phyloP scores from a whole-genome alignment of 1,140 invertebrate species.

The Cydia pomonella region DNA sequence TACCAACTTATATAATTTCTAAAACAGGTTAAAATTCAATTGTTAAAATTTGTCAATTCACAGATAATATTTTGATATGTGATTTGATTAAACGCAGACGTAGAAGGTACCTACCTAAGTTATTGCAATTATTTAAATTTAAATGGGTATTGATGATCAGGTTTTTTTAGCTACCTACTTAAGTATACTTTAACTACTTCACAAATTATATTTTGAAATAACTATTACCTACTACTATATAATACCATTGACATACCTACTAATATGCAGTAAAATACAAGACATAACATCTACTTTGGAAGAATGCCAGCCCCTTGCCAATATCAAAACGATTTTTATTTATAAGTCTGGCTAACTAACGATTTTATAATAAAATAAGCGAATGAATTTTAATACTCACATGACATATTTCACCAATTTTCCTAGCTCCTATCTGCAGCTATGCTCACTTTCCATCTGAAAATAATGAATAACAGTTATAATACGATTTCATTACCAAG shows the following conservation, averaged over 20 bases:
- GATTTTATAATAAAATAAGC: not conserved
- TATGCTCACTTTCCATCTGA: not conserved
- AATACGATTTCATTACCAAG: slow-evolving; percentile 42
- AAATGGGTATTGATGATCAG: no score
- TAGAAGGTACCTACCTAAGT: no score
- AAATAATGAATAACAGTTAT: not conserved
- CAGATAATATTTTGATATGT: no score
- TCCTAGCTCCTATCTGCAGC: not conserved
- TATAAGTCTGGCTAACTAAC: not conserved
- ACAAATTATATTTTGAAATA: not conserved
- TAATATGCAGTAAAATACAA: slow-evolving; percentile 16
- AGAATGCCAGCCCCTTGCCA: not conserved
- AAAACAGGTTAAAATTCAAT: no score
- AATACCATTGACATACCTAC: not conserved
- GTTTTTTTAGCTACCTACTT: not conserved
- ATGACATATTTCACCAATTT: not conserved
- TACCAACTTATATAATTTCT: no score
- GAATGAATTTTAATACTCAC: not conserved
- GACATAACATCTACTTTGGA: not conserved
- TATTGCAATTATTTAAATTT: no score
- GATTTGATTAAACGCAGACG: no score
- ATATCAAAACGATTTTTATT: not conserved
- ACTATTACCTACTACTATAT: slow-evolving; percentile 1
- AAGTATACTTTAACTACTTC: not conserved
- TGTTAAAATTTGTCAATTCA: no score